Percentiles rank a stretch among this genome's conserved stretches.
phyloP scores from a whole-genome alignment of 2,888 invertebrate species.

The Andrena marginata region DNA sequence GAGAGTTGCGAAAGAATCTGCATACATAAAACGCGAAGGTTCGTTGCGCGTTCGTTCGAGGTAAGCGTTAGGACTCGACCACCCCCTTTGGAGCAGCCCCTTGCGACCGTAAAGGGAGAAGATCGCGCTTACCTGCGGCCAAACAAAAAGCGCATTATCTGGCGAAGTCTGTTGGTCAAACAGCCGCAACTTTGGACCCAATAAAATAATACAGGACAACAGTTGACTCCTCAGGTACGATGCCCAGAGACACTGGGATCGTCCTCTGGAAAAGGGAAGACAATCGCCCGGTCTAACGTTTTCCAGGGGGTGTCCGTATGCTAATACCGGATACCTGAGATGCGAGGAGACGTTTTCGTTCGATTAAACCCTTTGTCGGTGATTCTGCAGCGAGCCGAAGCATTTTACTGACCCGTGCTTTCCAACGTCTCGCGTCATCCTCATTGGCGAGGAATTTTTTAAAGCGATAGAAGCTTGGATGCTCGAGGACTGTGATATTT shows the following conservation, averaged over 20 bases:
- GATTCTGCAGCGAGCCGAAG: too few relatives aligned
- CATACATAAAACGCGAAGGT: neutral
- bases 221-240: conserved; percentile 36
- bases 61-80: neutral
- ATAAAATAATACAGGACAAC: conserved; percentile 36
- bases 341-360: neutral
- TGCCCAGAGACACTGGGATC: conserved; percentile 14
- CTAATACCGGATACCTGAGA: conserved; percentile 57
- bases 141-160: conserved; percentile 34
- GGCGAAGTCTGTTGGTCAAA: conserved; percentile 47
- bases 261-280: neutral
- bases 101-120: neutral
- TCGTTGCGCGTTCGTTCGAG: neutral
- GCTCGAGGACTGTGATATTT: too few relatives aligned
- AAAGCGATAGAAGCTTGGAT: too few relatives aligned
- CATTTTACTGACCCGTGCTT: too few relatives aligned
- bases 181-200: conserved; percentile 31
- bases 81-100: neutral
- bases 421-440: too few relatives aligned
- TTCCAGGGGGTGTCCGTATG: conserved; percentile 26
- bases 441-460: too few relatives aligned
- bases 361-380: conserved; percentile 11
- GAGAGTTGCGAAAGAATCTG: too few relatives aligned
- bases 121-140: conserved; percentile 37
- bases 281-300: neutral